A percentile compares a stretch with the other conserved stretches of the same genome.
Conservation (phyloP, 2,797 vertebrate species). For the Pseudocheirus occidentalis region DNA sequence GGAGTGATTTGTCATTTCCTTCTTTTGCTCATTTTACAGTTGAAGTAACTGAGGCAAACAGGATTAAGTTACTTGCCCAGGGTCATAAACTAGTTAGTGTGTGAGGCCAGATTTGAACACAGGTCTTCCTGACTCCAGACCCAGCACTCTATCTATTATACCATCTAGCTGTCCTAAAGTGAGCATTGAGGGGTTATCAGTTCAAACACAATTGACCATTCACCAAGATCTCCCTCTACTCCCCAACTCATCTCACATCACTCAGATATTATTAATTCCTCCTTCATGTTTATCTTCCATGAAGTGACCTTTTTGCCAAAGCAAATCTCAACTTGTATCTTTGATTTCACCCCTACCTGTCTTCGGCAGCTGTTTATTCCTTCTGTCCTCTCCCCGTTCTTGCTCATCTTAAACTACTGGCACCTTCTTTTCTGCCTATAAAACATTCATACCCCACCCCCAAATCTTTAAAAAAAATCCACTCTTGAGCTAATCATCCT, state of each 20-base stretch:
- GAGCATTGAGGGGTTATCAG: neutral
- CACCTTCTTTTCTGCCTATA: neutral
- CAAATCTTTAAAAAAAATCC: neutral
- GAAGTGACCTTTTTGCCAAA: neutral
- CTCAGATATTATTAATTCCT: neutral
- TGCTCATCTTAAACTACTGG: neutral
- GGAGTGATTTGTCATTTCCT: neutral
- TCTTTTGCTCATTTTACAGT: neutral
- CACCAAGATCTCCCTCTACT: neutral
- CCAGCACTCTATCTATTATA: neutral
- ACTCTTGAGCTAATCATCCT: neutral
- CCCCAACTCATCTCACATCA: neutral
- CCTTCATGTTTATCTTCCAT: neutral
- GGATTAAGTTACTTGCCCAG: neutral
- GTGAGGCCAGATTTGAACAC: too few relatives aligned
- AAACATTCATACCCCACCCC: neutral
- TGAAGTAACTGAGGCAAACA: neutral
- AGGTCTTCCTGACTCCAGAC: neutral
- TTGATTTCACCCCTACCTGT: neutral
- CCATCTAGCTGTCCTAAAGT: neutral
- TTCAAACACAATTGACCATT: neutral
- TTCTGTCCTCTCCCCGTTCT: neutral
- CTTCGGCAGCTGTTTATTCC: neutral
- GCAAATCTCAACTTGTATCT: neutral
- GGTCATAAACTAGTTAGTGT: neutral